A percentile compares a stretch with the other conserved stretches of the same genome.
These are phyloP conservation scores for Macropis europaea DNA, from an alignment of 2,888 invertebrate genomes.

Conservation along the genomic window DNA sequence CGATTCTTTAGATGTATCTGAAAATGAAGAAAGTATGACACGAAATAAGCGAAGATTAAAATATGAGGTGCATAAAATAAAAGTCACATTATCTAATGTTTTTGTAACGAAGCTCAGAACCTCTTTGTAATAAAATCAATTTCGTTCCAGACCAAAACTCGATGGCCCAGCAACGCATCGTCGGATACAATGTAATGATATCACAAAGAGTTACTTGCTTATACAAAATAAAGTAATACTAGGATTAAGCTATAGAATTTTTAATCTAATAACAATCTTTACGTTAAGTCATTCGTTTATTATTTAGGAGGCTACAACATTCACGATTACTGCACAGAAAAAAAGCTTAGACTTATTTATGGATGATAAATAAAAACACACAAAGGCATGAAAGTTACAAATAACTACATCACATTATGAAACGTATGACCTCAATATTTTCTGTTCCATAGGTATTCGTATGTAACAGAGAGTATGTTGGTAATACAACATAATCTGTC, in stretches of 20 bases:
- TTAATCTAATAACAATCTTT: not conserved
- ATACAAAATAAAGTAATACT: not conserved
- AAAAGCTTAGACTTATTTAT: slow-evolving; percentile 23
- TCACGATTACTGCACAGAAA: slow-evolving; percentile 42
- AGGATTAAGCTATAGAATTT: not conserved
- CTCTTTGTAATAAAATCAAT: not conserved
- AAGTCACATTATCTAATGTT: no score
- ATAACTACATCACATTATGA: not conserved
- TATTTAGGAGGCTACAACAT: slow-evolving; percentile 41
- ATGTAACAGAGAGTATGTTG: not conserved
- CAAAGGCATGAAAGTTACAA: not conserved
- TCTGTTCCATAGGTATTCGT: not conserved
- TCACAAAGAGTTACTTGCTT: not conserved
- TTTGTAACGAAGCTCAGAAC: no score
- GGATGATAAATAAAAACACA: slow-evolving; percentile 23
- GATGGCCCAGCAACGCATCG: slow-evolving; percentile 55
- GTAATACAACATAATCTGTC: not conserved
- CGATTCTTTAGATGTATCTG: slow-evolving; percentile 67
- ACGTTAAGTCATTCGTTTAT: slow-evolving; percentile 37
- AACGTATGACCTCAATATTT: not conserved
- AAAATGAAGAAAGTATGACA: slow-evolving; percentile 52
- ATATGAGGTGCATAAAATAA: slow-evolving; percentile 49
- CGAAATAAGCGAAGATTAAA: slow-evolving; percentile 31
- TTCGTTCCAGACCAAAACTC: slow-evolving; percentile 50
- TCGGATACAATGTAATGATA: not conserved